Evolutionary conservation across 2,888 invertebrate species (phyloP).

Genomic region (Aphodius sticticus): DNA sequence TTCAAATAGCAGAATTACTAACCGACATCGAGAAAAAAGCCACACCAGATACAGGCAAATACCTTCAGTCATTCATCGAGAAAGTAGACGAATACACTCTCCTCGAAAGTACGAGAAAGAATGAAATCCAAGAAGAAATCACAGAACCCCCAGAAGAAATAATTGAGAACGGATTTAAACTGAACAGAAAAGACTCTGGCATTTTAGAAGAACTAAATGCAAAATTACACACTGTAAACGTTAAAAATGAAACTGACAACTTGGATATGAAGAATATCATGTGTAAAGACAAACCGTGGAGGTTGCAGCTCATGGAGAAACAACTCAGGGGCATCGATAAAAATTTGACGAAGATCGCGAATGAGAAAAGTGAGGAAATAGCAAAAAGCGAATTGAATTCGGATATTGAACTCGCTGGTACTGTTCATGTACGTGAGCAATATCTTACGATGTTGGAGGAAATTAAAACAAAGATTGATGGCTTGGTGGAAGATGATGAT

Average conservation of each 20-base stretch:
- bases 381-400: neutral
- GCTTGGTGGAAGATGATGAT: neutral
- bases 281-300: slow-evolving; percentile 10
- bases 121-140: neutral
- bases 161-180: slow-evolving; percentile 18
- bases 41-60: neutral
- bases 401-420: neutral
- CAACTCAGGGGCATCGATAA: slow-evolving; percentile 13
- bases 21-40: slow-evolving; percentile 15
- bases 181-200: slow-evolving; percentile 12
- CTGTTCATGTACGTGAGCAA: neutral
- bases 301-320: slow-evolving; percentile 16
- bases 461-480: neutral
- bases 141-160: neutral
- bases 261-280: neutral
- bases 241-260: neutral
- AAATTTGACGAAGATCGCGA: slow-evolving; percentile 13
- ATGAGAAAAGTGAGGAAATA: slow-evolving; percentile 14
- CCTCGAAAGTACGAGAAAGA: neutral
- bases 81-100: slow-evolving; percentile 11
- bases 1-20: slow-evolving; percentile 13
- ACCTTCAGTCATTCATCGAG: slow-evolving; percentile 14
- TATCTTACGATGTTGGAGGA: neutral
- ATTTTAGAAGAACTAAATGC: slow-evolving; percentile 8
- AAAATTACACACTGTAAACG: neutral